phyloP scores from a whole-genome alignment of 2,113 vertebrate genomes.

The Lasiurus borealis region DNA sequence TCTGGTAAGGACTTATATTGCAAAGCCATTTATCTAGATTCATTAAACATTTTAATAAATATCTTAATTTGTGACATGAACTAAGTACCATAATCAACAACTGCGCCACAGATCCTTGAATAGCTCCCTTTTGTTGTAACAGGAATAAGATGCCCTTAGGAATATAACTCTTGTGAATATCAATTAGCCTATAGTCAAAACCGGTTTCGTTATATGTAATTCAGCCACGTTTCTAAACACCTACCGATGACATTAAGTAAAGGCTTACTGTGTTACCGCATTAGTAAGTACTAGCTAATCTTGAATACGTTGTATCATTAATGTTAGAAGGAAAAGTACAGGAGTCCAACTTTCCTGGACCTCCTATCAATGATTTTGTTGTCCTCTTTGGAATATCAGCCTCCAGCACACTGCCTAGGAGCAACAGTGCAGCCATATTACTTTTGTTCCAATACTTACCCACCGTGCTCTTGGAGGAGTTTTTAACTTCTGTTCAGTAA shows the following conservation, averaged over 20 bases:
- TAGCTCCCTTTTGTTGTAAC: neutral
- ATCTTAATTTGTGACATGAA: neutral
- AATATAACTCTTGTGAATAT: neutral
- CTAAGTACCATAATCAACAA: neutral
- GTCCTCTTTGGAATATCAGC: neutral
- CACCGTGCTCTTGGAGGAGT: neutral
- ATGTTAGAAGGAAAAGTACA: neutral
- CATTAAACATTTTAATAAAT: conserved; percentile 46
- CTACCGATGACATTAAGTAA: neutral
- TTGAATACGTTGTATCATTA: neutral
- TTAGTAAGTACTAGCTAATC: neutral
- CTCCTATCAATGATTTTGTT: neutral
- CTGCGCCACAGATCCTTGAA: neutral
- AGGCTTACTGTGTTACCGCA: neutral
- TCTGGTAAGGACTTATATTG: neutral
- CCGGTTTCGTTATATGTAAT: neutral
- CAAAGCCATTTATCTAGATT: conserved; percentile 30
- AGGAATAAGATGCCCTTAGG: neutral
- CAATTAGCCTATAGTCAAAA: neutral
- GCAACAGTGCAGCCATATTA: fast-evolving
- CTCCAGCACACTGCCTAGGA: fast-evolving
- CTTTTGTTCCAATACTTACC: neutral
- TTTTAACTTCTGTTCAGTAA: neutral
- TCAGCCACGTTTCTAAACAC: neutral
- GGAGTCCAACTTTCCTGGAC: neutral